Evolutionary conservation across 2,113 vertebrate genomes (phyloP), one percentile per base, ranked within the genome.

Genomic region (Oxyruncus cristatus): DNA sequence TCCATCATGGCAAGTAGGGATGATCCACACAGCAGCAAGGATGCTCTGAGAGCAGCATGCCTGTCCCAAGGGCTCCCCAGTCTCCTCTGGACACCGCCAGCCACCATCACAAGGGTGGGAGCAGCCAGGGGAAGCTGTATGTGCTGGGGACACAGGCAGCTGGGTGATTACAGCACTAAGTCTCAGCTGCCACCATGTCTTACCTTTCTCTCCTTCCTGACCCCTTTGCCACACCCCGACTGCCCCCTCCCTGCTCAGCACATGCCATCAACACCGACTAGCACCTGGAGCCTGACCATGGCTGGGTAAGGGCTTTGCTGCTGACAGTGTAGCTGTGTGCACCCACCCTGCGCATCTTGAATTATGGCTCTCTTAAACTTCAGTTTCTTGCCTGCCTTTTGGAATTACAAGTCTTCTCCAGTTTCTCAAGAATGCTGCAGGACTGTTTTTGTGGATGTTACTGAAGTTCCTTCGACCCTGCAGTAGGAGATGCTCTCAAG

Each of bases 21-120:
- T 16, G 10, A 33, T 28, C 11, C 71, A 33, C 65, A 33, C 23
- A 44, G 78, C 59, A 47, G 27, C 61, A 15, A 28, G 73, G 42
- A 19, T 0, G 4, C 24, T 13, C 0, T 30, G 68, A 50, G 55
- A 46, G 26, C 73, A 56, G 30, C 49, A 11, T 1, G 0, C 3
- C 77, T 47, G 30, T 55, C 39, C 82, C 2, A 0, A 35, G 88
- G 46, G 55, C 75, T 82, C 46, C 28, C 14, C 11, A 1, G 22
- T 7, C 39, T 72, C 52, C 24, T 20, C 33, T n/a, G 56, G 63
- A 37, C 58, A 39, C 35, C 41, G 19, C 70, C 56, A 74, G 39
- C 49, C 59, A 1, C 32, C 24, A 8, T 17, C 12, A 2, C 77
- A 32, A 37, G 9, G 20, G 17, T 47, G 28, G 47, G 39, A 77